Conservation (phyloP, 1,140 invertebrate genomes). For the Lepidurus apus region DNA sequence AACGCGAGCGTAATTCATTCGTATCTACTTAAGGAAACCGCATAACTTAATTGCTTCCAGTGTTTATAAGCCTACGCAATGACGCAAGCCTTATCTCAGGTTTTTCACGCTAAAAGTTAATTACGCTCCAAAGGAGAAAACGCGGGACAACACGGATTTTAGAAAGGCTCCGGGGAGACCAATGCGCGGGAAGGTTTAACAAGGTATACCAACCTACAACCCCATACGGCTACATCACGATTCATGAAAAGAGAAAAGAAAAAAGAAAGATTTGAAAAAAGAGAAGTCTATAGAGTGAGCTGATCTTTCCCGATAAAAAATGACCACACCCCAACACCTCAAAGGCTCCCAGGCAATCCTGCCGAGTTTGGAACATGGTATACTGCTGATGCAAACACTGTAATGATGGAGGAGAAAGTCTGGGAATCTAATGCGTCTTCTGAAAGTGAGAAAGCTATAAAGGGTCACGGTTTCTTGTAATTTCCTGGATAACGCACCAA, state of each 20-base stretch:
- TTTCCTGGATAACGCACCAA: neutral
- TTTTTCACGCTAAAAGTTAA: neutral
- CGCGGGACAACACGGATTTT: neutral
- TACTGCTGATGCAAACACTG: neutral
- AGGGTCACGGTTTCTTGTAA: neutral
- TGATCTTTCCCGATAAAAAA: neutral
- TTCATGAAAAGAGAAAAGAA: neutral
- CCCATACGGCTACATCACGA: slow-evolving; percentile 10
- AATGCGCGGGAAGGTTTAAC: neutral
- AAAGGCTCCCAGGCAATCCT: neutral
- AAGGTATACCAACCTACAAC: neutral
- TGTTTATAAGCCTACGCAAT: neutral
- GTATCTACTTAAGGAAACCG: neutral
- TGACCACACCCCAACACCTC: neutral
- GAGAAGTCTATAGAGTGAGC: neutral
- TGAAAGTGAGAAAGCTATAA: neutral
- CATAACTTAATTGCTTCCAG: neutral
- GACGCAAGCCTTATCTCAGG: too few relatives aligned
- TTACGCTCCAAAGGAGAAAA: neutral
- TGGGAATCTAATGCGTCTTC: neutral
- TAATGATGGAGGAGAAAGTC: neutral
- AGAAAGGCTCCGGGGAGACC: neutral
- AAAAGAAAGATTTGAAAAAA: neutral
- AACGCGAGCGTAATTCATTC: neutral
- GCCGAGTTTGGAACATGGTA: neutral